Percentiles rank a stretch among this genome's conserved stretches.
phyloP scores from a whole-genome alignment of 2,888 invertebrate species.

The Campaea margaritaria region DNA sequence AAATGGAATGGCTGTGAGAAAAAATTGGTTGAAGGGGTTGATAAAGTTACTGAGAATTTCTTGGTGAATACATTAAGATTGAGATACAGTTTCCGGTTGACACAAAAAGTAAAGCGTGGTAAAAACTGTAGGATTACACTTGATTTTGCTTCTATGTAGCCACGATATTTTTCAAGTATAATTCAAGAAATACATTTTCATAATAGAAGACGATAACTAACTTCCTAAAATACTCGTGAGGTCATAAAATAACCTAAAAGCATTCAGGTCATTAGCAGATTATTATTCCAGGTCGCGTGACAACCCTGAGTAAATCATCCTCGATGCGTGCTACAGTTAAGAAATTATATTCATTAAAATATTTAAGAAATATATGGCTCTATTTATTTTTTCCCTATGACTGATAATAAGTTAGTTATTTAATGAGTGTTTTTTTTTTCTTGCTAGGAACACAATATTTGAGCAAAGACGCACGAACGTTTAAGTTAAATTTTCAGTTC shows the following conservation, averaged over 20 bases:
- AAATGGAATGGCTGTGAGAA: not conserved
- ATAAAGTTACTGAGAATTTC: not conserved
- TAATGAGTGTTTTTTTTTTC: constrained; percentile 23
- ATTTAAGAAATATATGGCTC: constrained; percentile 54
- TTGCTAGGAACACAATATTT: no score
- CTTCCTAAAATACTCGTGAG: constrained; percentile 42
- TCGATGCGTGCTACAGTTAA: constrained; percentile 61
- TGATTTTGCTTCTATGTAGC: no score
- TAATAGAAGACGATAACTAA: constrained; percentile 33
- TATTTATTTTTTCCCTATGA: constrained; percentile 52
- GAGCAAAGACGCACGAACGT: no score
- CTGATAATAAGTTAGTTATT: constrained; percentile 39
- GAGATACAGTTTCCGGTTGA: no score
- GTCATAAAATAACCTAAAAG: constrained; percentile 59
- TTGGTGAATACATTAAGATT: not conserved
- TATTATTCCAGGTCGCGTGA: constrained; percentile 67
- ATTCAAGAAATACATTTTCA: not conserved
- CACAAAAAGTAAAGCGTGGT: no score
- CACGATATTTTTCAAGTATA: no score
- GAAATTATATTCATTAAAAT: constrained; percentile 62
- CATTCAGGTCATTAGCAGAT: constrained; percentile 68
- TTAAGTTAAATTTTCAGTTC: no score
- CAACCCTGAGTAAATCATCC: constrained; percentile 51
- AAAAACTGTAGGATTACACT: no score
- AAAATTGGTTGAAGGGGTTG: not conserved